Conservation (phyloP, 2,888 invertebrate genomes). For the Chromoteleia sp. region DNA sequence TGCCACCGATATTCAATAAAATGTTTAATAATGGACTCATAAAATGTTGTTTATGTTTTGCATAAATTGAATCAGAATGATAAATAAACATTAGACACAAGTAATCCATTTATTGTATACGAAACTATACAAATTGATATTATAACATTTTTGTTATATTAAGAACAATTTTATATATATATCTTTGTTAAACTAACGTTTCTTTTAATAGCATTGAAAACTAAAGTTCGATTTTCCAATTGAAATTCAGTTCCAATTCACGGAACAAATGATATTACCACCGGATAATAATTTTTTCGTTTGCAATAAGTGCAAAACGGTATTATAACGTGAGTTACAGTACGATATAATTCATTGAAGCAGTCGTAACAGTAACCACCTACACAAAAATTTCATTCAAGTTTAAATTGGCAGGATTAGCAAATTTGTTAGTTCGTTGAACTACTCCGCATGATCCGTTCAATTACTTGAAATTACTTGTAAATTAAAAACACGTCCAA, state of each 20-base stretch:
- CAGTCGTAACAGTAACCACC: slow-evolving; percentile 40
- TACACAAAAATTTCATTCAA: slow-evolving; percentile 61
- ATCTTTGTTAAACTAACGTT: neutral
- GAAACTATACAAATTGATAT: too few species aligned
- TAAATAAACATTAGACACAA: too few species aligned
- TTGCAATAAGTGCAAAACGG: slow-evolving; percentile 28
- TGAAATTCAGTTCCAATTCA: neutral
- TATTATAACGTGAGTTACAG: slow-evolving; percentile 29
- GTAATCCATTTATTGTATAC: too few species aligned
- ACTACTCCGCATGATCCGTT: slow-evolving; percentile 26
- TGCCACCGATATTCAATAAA: too few species aligned
- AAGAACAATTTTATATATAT: neutral
- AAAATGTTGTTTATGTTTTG: too few species aligned
- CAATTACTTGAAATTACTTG: slow-evolving; percentile 1
- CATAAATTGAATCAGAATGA: too few species aligned
- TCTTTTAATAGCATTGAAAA: neutral
- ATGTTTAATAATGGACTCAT: too few species aligned
- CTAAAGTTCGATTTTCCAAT: neutral
- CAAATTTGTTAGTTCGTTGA: slow-evolving; percentile 41
- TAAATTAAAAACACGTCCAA: slow-evolving; percentile 17
- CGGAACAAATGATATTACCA: slow-evolving; percentile 5
- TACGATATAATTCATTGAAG: slow-evolving; percentile 36
- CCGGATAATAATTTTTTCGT: slow-evolving; percentile 33
- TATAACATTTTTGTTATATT: too few species aligned
- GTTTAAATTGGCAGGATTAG: slow-evolving; percentile 58